Evolutionary conservation across 2,113 vertebrate species (phyloP).

Genomic region (Hemibagrus wyckioides): DNA sequence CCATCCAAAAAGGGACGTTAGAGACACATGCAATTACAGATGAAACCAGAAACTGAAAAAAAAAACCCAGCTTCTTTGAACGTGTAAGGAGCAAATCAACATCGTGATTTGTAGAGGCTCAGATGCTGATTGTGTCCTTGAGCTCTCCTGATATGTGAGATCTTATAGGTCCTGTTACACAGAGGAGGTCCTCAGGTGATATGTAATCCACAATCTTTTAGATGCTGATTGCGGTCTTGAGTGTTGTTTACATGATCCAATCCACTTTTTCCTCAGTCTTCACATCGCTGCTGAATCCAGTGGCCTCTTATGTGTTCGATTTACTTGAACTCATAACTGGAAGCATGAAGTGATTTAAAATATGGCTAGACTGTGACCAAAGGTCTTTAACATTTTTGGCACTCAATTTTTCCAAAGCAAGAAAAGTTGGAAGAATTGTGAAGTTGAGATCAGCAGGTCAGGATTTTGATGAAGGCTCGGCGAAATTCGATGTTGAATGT

Average conservation of each 20-base stretch:
- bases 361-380: neutral
- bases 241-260: neutral
- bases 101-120: neutral
- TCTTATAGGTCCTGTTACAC: neutral
- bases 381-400: neutral
- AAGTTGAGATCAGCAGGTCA: constrained; percentile 79
- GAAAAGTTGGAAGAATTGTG: neutral
- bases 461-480: constrained; percentile 91
- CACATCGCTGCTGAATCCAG: neutral
- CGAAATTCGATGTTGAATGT: constrained; percentile 93
- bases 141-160: neutral
- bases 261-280: neutral
- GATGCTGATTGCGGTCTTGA: neutral
- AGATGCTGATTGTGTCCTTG: neutral
- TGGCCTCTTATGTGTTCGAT: neutral
- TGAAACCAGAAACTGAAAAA: constrained; percentile 8
- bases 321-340: neutral
- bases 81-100: neutral
- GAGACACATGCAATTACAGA: constrained; percentile 38
- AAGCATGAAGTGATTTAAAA: neutral
- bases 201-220: neutral
- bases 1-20: neutral
- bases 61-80: neutral
- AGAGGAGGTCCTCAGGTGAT: neutral
- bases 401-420: neutral